Evolutionary conservation across 2,113 vertebrate species (phyloP), one percentile per base, ranked within the genome.

Genomic region (Peromyscus californicus): DNA sequence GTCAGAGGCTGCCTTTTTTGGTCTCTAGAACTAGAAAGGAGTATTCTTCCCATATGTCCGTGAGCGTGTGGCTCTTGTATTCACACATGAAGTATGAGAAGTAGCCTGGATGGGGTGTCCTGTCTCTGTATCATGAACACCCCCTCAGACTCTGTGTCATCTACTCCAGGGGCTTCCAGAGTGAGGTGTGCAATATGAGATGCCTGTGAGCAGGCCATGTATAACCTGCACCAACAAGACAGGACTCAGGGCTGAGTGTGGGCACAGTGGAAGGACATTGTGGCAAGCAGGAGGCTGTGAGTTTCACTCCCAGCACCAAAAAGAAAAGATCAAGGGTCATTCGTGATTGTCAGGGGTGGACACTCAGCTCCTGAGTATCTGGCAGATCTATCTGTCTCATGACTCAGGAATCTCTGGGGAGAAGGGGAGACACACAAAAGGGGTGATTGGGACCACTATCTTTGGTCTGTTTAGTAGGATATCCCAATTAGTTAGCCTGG

Each of bases 41-140:
- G 12, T 2, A 0, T 63, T 9, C 80, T 59, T 67, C 26, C 29
- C 59, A 70, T 13, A 1, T 54, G 80, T 33, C 22, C 24, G 0
- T 87, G 83, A 67, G 61, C 61, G 48, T 42, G 72, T 45, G 78
- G 74, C 54, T 29, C 54, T 76, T 22, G 42, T 21, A 21, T 36
- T 87, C 85, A 91, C 70, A 15, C 33, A 17, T 65, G 51, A 36
- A 61, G 90, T 13, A 21, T 39, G 48, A 45, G n/a, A 65, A 61
- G 22, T 26, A 82, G 86, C 57, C 5, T 10, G 24, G 2, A 15
- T 3, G 2, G 15, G 59, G 80, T 83, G 51, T 79, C 9, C 72
- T 2, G 0, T 22, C 36, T 57, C 61, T 76, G 59, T 36, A 65
- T 51, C 42, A n/a, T 54, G 74, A 83, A 33, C 45, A 51, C 36